Base-by-base conservation (phyloP, 2,888 invertebrate species). In the Lacanobia oleracea region DNA sequence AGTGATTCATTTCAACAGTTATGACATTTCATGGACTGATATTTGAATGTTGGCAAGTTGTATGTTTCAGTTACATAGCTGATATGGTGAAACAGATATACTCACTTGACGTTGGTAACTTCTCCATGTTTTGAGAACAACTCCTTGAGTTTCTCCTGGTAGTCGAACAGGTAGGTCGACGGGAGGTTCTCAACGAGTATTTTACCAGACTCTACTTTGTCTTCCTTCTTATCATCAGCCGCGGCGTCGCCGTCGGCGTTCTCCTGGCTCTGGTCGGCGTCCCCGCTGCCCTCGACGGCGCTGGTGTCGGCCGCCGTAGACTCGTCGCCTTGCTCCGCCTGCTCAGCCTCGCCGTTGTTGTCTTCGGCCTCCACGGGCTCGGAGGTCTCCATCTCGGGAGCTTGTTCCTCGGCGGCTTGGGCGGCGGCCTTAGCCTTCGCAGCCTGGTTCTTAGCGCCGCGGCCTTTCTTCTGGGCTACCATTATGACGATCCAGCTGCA, bases 61-160 rank as follows among this genome's bases (percentile, higher is more conserved):
- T 75, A 76, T 71, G 62, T 79, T 63, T 56, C 62, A 77, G 45
- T 65, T 61, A 54, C 61, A 60, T 43, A 67, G 66, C 45, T 64
- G 48, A 27, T 67, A 54, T 59, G 60, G 18, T 45, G 23, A 27
- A 59, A 51, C 33, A 40, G 59, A 23, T 43, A 62, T 86, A 92
- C 96, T 95, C 80, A 96, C 96, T 95, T 96, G 81, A 96, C 92
- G 48, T 88, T 86, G 85, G 86, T 84, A 78, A 96, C 89, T 90
- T 96, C 96, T 82, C 96, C 96, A 70, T 96, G 89, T 86, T 96
- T 95, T 56, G 95, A 94, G 91, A 96, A 96, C 78, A 95, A 84
- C 88, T 96, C 96, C 88, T 95, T 96, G 71, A 96, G 94, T 89
- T 95, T 95, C 71, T 96, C 96, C 90, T 96, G 96, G 86, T 96